These are phyloP conservation scores for Gavia stellata DNA, from an alignment of 2,113 vertebrate species.

Conservation along the genomic window DNA sequence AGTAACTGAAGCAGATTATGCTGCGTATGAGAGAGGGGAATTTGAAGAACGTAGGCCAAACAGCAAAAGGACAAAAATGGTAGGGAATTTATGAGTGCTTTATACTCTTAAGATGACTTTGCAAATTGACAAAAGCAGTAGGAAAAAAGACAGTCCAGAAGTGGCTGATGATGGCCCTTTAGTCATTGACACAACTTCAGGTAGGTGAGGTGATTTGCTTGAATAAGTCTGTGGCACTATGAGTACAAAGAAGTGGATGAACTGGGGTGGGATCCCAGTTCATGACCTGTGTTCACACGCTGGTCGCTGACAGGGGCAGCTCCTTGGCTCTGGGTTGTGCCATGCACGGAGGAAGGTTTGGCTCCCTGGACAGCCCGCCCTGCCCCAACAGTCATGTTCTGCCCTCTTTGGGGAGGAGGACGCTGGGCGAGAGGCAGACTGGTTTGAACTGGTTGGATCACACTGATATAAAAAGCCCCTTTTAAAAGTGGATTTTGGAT, in stretches of 20 bases:
- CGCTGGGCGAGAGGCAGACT: background rate
- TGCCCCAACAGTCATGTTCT: background rate
- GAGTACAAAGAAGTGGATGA: background rate
- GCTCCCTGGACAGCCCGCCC: background rate
- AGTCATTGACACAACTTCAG: background rate
- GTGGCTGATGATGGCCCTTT: background rate
- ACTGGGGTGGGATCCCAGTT: background rate
- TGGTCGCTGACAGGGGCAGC: background rate
- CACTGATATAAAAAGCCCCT: background rate
- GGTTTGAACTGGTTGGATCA: background rate
- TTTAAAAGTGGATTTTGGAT: background rate
- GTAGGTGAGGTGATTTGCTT: background rate
- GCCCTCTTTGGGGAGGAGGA: background rate
- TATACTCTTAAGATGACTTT: background rate
- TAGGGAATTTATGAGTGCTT: background rate
- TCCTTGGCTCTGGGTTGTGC: background rate
- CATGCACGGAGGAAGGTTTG: background rate
- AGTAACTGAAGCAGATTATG: background rate
- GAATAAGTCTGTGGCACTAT: background rate
- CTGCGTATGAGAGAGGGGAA: background rate
- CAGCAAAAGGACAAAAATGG: background rate
- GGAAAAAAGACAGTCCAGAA: background rate
- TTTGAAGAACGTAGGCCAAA: background rate
- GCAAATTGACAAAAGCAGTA: background rate
- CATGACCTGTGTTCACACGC: rapidly evolving